phyloP scores from a whole-genome alignment of 2,797 vertebrate genomes.

The Orestias chungarensis region DNA sequence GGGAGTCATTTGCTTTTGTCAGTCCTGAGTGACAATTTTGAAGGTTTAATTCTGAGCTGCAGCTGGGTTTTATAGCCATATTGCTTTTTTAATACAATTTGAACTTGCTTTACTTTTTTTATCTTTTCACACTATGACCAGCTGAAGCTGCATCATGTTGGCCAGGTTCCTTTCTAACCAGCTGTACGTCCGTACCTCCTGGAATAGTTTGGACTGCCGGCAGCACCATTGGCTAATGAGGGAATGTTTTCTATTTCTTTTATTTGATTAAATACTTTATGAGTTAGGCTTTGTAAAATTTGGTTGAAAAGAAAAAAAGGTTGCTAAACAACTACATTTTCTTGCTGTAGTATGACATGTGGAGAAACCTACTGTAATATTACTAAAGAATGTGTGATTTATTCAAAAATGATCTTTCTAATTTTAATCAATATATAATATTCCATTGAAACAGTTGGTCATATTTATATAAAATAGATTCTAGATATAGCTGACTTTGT shows the following conservation, averaged over 20 bases:
- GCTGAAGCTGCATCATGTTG: constrained; percentile 46
- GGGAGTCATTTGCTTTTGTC: not conserved
- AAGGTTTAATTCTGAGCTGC: not conserved
- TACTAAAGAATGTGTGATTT: not conserved
- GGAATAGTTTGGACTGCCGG: constrained; percentile 57
- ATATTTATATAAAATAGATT: no score
- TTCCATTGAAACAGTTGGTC: no score
- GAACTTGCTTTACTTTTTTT: not conserved
- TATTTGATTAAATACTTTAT: not conserved
- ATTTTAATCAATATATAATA: no score
- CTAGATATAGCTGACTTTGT: no score
- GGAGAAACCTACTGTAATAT: not conserved
- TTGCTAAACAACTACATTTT: not conserved
- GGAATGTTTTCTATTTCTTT: constrained; percentile 40
- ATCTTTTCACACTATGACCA: constrained; percentile 25
- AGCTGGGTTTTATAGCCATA: not conserved
- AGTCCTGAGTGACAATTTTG: not conserved
- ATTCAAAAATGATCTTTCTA: not conserved
- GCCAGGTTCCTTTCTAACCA: constrained; percentile 52
- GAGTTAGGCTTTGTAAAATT: not conserved
- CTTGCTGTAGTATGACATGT: not conserved
- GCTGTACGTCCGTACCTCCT: constrained; percentile 63
- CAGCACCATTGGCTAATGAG: constrained; percentile 52
- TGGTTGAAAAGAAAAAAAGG: not conserved
- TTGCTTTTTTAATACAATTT: not conserved